A percentile compares a stretch with the other conserved stretches of the same genome.
Conservation (phyloP, 2,113 vertebrate species). For the Sporophila hypoxantha region DNA sequence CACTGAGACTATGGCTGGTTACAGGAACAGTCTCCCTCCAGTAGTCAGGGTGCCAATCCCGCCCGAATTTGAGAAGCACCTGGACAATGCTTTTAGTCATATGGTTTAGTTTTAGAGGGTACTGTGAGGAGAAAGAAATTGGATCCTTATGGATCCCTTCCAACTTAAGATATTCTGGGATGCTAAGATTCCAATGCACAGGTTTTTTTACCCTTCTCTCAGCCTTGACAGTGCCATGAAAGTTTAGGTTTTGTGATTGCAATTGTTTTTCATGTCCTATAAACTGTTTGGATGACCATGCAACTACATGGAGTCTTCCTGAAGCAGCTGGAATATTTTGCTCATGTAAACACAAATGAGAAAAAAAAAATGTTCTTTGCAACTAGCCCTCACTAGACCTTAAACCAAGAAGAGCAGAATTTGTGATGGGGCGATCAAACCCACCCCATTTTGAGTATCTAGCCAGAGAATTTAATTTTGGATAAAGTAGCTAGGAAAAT, state of each 20-base stretch:
- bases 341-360: not conserved
- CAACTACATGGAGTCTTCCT: not conserved
- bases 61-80: not conserved
- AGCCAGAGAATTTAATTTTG: not conserved
- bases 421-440: not conserved
- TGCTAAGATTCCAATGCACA: not conserved
- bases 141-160: not conserved
- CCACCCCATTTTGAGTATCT: not conserved
- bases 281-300: not conserved
- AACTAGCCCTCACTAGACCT: not conserved
- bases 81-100: not conserved
- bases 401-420: not conserved
- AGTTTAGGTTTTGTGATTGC: not conserved
- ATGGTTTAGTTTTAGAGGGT: not conserved
- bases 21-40: not conserved
- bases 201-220: not conserved
- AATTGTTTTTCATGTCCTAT: not conserved
- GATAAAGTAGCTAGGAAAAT: not conserved
- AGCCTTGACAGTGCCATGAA: not conserved
- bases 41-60: not conserved
- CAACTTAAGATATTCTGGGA: not conserved
- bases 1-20: fast-evolving
- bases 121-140: not conserved
- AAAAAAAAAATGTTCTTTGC: not conserved
- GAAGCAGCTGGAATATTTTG: not conserved